Conservation (phyloP, 2,113 vertebrate genomes). For the Cyanistes caeruleus region DNA sequence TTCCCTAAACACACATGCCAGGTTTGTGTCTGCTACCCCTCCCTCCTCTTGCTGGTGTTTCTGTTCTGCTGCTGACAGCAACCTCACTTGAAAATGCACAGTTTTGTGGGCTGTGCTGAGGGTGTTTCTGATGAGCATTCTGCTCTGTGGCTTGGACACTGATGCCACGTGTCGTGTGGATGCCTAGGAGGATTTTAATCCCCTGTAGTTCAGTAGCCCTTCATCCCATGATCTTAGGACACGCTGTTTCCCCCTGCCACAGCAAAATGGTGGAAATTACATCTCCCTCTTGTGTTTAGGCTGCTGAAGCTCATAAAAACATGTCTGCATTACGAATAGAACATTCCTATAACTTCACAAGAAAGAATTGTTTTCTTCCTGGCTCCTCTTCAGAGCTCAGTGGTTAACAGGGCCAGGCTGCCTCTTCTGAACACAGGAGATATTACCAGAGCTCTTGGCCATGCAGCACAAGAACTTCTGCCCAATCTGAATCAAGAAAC, state of each 20-base stretch:
- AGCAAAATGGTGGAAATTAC: not conserved
- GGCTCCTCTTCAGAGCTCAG: constrained; percentile 22
- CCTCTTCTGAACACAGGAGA: not conserved
- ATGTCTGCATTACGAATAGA: fast-evolving
- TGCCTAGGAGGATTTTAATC: not conserved
- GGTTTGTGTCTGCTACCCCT: not conserved
- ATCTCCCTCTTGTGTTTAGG: not conserved
- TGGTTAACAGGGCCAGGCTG: not conserved
- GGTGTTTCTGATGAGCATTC: not conserved
- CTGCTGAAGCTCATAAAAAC: not conserved
- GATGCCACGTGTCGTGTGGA: not conserved
- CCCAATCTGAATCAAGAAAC: not conserved
- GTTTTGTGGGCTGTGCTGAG: not conserved
- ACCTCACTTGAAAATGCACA: not conserved
- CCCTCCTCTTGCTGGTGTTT: not conserved
- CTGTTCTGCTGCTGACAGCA: not conserved
- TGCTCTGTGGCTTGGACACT: fast-evolving
- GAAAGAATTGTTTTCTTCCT: constrained; percentile 1
- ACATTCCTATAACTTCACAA: not conserved
- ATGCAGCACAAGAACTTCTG: not conserved
- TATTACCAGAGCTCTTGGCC: not conserved
- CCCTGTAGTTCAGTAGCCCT: not conserved
- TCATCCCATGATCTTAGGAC: not conserved
- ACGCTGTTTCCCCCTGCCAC: not conserved
- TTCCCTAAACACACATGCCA: not conserved